Evolutionary conservation across 2,888 invertebrate genomes (phyloP).

Genomic region (Melinaea menophilus): DNA sequence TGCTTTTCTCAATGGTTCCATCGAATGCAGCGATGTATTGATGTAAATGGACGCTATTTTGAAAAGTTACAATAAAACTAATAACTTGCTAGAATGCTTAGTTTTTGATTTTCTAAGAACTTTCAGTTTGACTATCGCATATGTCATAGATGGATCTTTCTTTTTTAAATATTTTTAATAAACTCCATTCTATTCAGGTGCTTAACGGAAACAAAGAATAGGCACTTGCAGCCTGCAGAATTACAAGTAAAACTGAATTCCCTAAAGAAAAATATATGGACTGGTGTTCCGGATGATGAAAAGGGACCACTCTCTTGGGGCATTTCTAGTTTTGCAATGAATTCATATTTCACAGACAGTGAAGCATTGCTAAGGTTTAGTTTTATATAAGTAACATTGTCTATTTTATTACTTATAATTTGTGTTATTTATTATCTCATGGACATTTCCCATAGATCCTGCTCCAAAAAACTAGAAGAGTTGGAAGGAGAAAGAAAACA

Average conservation of each 20-base stretch:
- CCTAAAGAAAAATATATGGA: slow-evolving; percentile 86
- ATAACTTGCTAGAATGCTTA: too few species aligned
- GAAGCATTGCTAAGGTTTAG: slow-evolving; percentile 77
- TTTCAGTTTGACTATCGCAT: too few species aligned
- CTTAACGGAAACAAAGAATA: slow-evolving; percentile 62
- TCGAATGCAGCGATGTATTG: too few species aligned
- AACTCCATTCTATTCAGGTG: slow-evolving; percentile 43
- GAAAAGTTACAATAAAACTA: too few species aligned
- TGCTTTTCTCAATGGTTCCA: too few species aligned
- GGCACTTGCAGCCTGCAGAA: slow-evolving; percentile 74
- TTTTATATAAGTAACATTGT: too few species aligned
- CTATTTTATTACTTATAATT: not conserved
- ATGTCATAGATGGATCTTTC: too few species aligned
- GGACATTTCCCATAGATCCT: slow-evolving; percentile 68
- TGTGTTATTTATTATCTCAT: not conserved
- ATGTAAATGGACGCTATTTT: too few species aligned
- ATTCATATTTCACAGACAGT: slow-evolving; percentile 75
- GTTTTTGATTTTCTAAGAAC: too few species aligned
- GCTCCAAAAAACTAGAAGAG: slow-evolving; percentile 80
- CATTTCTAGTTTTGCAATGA: slow-evolving; percentile 76
- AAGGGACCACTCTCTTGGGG: slow-evolving; percentile 83
- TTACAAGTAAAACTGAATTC: slow-evolving; percentile 83
- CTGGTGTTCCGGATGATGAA: slow-evolving; percentile 75
- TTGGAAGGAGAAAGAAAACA: slow-evolving; percentile 64
- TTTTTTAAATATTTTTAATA: too few species aligned